phyloP scores from a whole-genome alignment of 1,140 invertebrate genomes.

The Brachionus asplanchnoidis region DNA sequence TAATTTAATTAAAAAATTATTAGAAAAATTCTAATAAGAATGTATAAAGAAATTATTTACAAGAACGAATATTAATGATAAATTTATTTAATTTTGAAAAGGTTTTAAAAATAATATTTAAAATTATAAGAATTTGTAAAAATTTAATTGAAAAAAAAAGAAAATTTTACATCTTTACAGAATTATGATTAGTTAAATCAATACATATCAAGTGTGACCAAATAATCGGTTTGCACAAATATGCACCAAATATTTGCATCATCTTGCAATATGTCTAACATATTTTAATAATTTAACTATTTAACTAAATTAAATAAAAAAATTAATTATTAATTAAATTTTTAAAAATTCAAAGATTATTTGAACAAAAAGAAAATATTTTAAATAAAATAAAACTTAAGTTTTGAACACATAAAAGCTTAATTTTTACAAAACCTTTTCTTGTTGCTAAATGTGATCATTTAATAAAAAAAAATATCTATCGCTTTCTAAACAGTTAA shows the following conservation, averaged over 20 bases:
- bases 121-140: background rate
- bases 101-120: background rate
- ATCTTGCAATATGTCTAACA: background rate
- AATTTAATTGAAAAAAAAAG: background rate
- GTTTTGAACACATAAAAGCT: background rate
- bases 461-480: background rate
- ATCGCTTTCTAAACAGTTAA: background rate
- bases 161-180: conserved; percentile 25
- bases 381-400: background rate
- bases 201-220: background rate
- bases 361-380: background rate
- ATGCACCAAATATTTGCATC: background rate
- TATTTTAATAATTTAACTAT: background rate
- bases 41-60: too few relatives aligned
- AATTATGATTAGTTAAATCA: background rate
- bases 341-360: background rate
- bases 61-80: background rate
- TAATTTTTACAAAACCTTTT: background rate
- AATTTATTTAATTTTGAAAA: background rate
- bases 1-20: too few relatives aligned
- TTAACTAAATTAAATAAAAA: background rate
- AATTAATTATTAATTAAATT: background rate
- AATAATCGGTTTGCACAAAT: background rate
- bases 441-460: background rate
- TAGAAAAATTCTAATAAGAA: too few relatives aligned